Percentiles rank a stretch among this genome's conserved stretches.
Conservation (phyloP, 2,797 vertebrate genomes). For the Heterohyrax brucei region DNA sequence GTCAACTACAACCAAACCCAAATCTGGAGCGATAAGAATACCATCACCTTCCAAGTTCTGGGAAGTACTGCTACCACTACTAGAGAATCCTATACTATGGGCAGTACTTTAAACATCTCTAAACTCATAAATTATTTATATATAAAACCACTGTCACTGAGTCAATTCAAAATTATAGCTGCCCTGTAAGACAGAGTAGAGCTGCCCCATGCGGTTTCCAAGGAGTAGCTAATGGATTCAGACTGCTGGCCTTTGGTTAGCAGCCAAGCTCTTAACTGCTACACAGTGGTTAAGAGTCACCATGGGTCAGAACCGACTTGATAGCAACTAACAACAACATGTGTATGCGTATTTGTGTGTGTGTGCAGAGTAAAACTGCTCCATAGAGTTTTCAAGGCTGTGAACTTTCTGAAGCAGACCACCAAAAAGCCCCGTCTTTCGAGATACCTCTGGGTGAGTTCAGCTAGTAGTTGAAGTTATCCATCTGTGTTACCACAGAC, state of each 20-base stretch:
- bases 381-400: too few species aligned
- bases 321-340: too few species aligned
- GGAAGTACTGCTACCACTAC: neutral
- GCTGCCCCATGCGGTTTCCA: neutral
- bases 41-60: neutral
- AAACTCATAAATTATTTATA: conserved; percentile 24
- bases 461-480: neutral
- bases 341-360: too few species aligned
- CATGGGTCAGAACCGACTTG: too few species aligned
- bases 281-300: too few species aligned
- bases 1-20: neutral
- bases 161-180: neutral
- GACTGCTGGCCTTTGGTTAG: too few species aligned
- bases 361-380: too few species aligned
- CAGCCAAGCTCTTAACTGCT: too few species aligned
- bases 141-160: neutral
- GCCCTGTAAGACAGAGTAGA: neutral
- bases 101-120: neutral
- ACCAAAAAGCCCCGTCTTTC: too few species aligned
- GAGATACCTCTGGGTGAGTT: too few species aligned
- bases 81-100: neutral
- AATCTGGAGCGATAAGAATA: neutral
- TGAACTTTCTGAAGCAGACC: too few species aligned
- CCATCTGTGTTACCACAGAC: neutral
- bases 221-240: neutral